Evolutionary conservation across 1,140 invertebrate species (phyloP).

Genomic region (Octopus bimaculoides): DNA sequence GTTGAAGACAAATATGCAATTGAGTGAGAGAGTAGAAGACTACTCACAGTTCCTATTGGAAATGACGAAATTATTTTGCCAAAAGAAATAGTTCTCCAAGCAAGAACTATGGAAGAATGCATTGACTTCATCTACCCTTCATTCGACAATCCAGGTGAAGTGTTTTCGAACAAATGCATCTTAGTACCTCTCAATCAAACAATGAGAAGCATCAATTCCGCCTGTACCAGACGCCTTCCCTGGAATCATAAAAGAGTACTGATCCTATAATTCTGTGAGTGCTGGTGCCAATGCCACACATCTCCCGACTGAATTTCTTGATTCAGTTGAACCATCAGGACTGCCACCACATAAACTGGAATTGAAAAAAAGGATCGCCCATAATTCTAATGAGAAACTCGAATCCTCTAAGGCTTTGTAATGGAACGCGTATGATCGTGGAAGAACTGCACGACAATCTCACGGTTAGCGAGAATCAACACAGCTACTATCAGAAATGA

Average conservation of each 20-base stretch:
- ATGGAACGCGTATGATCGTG: background rate
- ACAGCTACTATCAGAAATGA: background rate
- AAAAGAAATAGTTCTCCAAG: background rate
- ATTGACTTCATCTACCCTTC: slow-evolving; percentile 4
- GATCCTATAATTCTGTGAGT: background rate
- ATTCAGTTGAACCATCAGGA: background rate
- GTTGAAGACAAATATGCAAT: background rate
- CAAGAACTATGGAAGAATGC: background rate
- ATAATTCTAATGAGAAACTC: background rate
- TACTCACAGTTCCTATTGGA: background rate
- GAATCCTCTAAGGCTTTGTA: background rate
- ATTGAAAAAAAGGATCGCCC: background rate
- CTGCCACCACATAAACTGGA: background rate
- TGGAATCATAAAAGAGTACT: background rate
- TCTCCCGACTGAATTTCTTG: background rate
- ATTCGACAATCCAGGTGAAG: background rate
- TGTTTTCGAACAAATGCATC: background rate
- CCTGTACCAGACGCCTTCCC: background rate
- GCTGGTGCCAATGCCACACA: background rate
- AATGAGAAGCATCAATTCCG: background rate
- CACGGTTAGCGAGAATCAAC: background rate
- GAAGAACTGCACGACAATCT: slow-evolving; percentile 7
- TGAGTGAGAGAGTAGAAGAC: background rate
- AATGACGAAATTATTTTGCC: background rate
- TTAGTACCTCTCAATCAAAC: background rate